phyloP scores from a whole-genome alignment of 2,797 vertebrate species.

The Eospalax fontanierii region DNA sequence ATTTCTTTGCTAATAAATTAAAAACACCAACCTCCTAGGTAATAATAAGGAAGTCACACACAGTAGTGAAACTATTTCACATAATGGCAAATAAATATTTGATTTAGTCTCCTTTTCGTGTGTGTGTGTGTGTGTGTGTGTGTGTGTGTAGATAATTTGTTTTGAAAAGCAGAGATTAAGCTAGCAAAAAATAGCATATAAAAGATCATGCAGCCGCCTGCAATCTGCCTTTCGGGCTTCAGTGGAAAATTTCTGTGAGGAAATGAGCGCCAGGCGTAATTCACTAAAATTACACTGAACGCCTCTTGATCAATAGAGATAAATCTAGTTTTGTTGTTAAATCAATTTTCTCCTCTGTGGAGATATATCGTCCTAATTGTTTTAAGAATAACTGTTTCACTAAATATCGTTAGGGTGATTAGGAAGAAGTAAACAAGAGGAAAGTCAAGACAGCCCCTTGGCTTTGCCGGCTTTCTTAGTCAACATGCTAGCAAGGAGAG shows the following conservation, averaged over 20 bases:
- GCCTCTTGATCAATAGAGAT: constrained; percentile 92
- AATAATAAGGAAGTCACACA: constrained; percentile 84
- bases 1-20: constrained; percentile 89
- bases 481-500: constrained; percentile 86
- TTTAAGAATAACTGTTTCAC: constrained; percentile 92
- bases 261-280: constrained; percentile 90
- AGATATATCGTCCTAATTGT: constrained; percentile 93
- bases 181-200: constrained; percentile 79
- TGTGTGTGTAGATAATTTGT: constrained; percentile 46
- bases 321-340: constrained; percentile 96
- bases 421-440: constrained; percentile 87
- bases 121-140: neutral
- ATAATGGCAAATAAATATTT: constrained; percentile 81
- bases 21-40: constrained; percentile 87
- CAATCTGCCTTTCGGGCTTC: constrained; percentile 87
- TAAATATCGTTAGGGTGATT: constrained; percentile 89
- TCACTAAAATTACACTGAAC: constrained; percentile 92
- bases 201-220: constrained; percentile 84
- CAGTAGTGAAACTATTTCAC: constrained; percentile 83
- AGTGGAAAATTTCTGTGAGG: constrained; percentile 89
- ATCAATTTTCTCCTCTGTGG: constrained; percentile 92
- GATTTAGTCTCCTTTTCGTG: constrained; percentile 70
- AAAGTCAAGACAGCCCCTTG: constrained; percentile 86
- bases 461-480: constrained; percentile 83
- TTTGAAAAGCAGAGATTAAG: constrained; percentile 80